A percentile compares a stretch with the other conserved stretches of the same genome.
Evolutionary conservation across 2,888 invertebrate species (phyloP).

Genomic region (Allygus modestus): DNA sequence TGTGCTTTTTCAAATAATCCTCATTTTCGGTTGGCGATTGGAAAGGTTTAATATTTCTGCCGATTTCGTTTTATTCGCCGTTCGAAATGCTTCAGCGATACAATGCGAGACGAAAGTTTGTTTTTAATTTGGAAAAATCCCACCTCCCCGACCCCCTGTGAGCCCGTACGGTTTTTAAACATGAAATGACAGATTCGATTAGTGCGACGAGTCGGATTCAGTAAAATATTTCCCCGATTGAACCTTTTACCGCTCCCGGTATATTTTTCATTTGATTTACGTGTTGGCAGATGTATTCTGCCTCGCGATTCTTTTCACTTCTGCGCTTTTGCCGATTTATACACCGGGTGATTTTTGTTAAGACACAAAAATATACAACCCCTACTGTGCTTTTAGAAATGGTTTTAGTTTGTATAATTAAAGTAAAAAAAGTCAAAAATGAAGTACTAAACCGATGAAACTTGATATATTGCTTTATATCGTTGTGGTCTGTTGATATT

Average conservation of each 20-base stretch:
- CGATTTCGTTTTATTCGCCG: constrained; percentile 38
- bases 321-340: neutral
- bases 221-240: constrained; percentile 21
- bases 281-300: constrained; percentile 16
- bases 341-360: neutral
- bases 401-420: no score
- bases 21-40: constrained; percentile 26
- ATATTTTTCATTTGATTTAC: constrained; percentile 36
- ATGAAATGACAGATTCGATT: constrained; percentile 55
- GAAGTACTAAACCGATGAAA: no score
- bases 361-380: no score
- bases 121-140: constrained; percentile 54
- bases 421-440: no score
- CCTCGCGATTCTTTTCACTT: neutral
- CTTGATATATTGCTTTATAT: no score
- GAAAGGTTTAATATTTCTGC: no score
- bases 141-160: neutral
- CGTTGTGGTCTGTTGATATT: no score
- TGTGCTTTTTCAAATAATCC: constrained; percentile 45
- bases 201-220: constrained; percentile 20
- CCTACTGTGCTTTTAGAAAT: no score
- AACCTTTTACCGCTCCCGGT: neutral
- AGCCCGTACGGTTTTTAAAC: constrained; percentile 41
- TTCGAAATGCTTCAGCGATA: neutral
- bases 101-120: constrained; percentile 45